Evolutionary conservation across 2,113 vertebrate species (phyloP), one percentile per base, ranked within the genome.

Genomic region (Dicrurus megarhynchus): DNA sequence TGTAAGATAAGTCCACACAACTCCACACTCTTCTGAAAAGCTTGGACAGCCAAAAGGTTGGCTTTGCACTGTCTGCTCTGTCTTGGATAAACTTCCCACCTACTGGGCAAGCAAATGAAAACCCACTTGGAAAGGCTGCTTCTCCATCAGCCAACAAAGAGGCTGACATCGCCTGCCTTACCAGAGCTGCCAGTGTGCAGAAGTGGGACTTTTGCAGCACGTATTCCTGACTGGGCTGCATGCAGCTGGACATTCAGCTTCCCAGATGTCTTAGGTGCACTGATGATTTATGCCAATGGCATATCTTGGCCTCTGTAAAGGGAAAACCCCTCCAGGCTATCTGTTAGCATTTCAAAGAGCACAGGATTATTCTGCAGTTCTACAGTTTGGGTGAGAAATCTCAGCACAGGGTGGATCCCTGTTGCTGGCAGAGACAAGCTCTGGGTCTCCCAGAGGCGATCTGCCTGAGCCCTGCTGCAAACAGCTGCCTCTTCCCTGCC

Each of bases 131-230:
- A 11, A 61, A 60, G 24, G 21, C 5, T 35, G 16, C 20, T 11
- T 26, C 16, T 65, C 61, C 16, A 16, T 42, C 70, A 76, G 12
- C 16, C 50, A 61, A 10, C 27, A 55, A 28, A 44, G 28, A 67
- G 35, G 42, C 22, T 61, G 60, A 30, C 42, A 37, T 0, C 0
- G 1, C 26, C 30, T 19, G 10, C 14, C 39, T 65, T 39, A n/a
- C 9, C n/a, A 73, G 41, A 65, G 30, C 30, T 61, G n/a, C 16
- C 37, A 46, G 27, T 9, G 9, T 21, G n/a, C 56, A 68, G 37
- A 49, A 64, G 13, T 33, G 24, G 33, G 35, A 64, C 15, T 88
- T 79, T 3, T 21, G 64, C 89, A 74, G n/a, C 42, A 33, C 4
- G 1, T 44, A 8, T 68, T 24, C 37, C 37, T 67, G 41, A 9